Percentiles rank a stretch among this genome's conserved stretches.
phyloP scores from a whole-genome alignment of 2,797 vertebrate species.

The Denticeps clupeoides region DNA sequence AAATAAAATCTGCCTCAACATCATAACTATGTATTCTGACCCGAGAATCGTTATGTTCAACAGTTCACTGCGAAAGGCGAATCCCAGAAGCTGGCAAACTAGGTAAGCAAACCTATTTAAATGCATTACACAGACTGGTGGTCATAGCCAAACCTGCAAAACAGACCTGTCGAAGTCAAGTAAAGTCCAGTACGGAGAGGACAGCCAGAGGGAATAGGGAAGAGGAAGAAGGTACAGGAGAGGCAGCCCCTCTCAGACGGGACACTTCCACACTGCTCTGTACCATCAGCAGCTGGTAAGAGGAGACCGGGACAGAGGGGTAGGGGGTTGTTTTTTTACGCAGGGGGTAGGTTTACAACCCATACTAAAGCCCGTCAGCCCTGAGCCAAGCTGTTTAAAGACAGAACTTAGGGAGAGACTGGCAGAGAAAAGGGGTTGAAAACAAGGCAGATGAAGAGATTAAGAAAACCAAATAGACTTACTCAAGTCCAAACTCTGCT shows the following conservation, averaged over 20 bases:
- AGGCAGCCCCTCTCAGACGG: background rate
- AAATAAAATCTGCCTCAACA: too few species aligned
- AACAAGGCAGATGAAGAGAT: slow-evolving; percentile 13
- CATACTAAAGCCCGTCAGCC: slow-evolving; percentile 10
- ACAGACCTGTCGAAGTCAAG: too few species aligned
- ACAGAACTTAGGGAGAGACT: slow-evolving; percentile 3
- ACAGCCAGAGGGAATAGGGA: background rate
- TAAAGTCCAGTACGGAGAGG: background rate
- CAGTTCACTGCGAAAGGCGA: too few species aligned
- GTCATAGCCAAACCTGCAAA: too few species aligned
- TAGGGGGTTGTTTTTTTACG: slow-evolving; percentile 19
- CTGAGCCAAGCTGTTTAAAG: slow-evolving; percentile 21
- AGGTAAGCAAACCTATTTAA: too few species aligned
- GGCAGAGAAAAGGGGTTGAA: slow-evolving; percentile 5
- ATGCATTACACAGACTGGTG: too few species aligned
- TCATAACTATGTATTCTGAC: too few species aligned
- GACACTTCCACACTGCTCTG: background rate
- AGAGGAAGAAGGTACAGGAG: background rate
- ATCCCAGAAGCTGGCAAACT: too few species aligned
- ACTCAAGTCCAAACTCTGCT: slow-evolving; percentile 2
- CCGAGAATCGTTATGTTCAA: too few species aligned
- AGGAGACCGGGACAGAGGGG: slow-evolving; percentile 19
- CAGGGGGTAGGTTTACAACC: slow-evolving; percentile 53
- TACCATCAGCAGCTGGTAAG: slow-evolving; percentile 24
- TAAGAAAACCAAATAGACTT: background rate